Evolutionary conservation across 2,797 vertebrate species (phyloP), one percentile per base, ranked within the genome.

Genomic region (Dryobates pubescens): DNA sequence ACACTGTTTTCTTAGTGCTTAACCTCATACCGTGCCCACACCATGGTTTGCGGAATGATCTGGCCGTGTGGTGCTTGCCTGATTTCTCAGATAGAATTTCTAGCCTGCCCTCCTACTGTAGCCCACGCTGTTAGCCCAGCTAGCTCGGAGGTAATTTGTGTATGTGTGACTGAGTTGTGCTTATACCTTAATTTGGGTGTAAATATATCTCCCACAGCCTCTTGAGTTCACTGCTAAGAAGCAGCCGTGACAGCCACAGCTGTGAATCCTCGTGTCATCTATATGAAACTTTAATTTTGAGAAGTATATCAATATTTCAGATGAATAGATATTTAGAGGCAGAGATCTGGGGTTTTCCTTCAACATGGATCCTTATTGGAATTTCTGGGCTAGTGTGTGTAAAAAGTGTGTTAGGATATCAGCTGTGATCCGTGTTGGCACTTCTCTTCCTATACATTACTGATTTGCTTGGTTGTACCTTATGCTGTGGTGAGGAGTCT

Each of bases 81-180:
- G 69, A 38, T 71, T 86, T 90, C 71, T 86, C 81, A 65, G 59
- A 5, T 32, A 54, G 0, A 6, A 36, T 82, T 84, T 72, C 32
- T 62, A 81, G 30, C 41, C 4, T 51, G 13, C 27, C 64, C 69
- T 67, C 30, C 49, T 53, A 5, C 38, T 82, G 57, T 43, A 72
- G 56, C n/a, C 54, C 56, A 38, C 0, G 0, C 30, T 3, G 1
- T 70, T 67, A 71, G 51, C 51, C 14, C 59, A 81, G 32, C 54
- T 45, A 30, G 13, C 19, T 79, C 61, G 67, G 72, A 73, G 27
- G 36, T 51, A 24, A 49, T 58, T 65, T 36, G 17, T 58, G 11
- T 63, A 4, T 67, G 9, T 49, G 68, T 84, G 27, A 56, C 30
- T 15, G 8, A 36, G 13, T 29, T 78, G 58, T 9, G 2, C 57